These are phyloP conservation scores for Synergus umbraculus DNA, from an alignment of 2,888 invertebrate species.

Conservation along the genomic window DNA sequence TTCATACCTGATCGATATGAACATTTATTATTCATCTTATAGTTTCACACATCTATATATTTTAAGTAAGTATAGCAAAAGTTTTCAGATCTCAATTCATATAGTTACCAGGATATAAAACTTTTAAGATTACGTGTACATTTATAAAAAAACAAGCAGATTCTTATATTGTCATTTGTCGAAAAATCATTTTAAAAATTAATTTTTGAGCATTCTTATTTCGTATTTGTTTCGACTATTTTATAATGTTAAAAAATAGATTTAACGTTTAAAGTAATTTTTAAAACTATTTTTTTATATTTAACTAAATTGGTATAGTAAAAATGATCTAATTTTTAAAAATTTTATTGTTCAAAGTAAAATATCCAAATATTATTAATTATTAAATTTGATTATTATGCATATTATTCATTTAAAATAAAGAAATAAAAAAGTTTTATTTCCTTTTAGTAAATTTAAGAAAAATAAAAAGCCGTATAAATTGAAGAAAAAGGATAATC, in stretches of 20 bases:
- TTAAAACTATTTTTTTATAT: too few relatives aligned
- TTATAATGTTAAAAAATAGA: too few relatives aligned
- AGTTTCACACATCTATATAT: neutral
- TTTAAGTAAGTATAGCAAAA: neutral
- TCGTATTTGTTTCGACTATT: too few relatives aligned
- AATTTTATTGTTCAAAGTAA: too few relatives aligned
- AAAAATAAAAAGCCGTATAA: neutral
- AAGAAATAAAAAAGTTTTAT: neutral
- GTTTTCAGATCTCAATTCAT: neutral
- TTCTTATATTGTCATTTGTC: neutral
- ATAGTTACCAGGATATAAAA: neutral
- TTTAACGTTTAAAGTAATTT: too few relatives aligned
- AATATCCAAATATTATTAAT: too few relatives aligned
- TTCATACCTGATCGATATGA: neutral
- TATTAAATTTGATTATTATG: too few relatives aligned
- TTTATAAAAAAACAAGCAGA: neutral
- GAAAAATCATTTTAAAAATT: too few relatives aligned
- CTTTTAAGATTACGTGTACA: neutral
- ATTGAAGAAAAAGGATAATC: neutral
- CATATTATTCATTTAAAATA: too few relatives aligned
- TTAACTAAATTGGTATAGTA: too few relatives aligned
- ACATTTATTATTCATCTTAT: conserved; percentile 12
- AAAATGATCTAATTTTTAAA: too few relatives aligned
- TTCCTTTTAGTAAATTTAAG: neutral
- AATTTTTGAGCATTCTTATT: too few relatives aligned